Evolutionary conservation across 2,113 vertebrate genomes (phyloP).

Genomic region (Limnothrissa miodon): DNA sequence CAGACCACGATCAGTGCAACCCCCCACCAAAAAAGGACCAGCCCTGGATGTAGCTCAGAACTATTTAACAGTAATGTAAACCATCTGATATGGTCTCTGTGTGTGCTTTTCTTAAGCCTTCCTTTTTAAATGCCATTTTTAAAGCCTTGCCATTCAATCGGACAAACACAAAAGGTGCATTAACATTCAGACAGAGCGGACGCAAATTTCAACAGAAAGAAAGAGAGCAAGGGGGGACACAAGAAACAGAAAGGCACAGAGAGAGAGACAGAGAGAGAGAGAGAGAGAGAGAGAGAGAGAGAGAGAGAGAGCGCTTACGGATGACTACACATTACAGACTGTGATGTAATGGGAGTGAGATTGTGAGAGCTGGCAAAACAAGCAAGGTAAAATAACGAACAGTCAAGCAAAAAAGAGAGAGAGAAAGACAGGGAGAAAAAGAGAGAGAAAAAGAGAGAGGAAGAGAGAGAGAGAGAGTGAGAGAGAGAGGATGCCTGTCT

Average conservation of each 20-base stretch:
- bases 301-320: not conserved
- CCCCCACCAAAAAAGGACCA: not conserved
- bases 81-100: not conserved
- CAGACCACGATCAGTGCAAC: not conserved
- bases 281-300: constrained; percentile 33
- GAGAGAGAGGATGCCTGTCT: not conserved
- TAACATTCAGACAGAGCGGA: constrained; percentile 3
- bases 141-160: constrained; percentile 4
- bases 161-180: constrained; percentile 14
- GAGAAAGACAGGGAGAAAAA: not conserved
- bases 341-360: constrained; percentile 26
- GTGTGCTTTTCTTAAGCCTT: not conserved
- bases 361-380: not conserved
- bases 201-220: not conserved
- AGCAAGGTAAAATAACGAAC: too few species aligned
- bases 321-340: constrained; percentile 15
- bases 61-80: constrained; percentile 20
- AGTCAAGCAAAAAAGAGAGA: too few species aligned
- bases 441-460: not conserved
- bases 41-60: not conserved
- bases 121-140: constrained; percentile 1
- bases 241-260: not conserved
- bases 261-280: constrained; percentile 13
- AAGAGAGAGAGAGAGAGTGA: not conserved
- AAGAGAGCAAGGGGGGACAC: not conserved